A percentile compares a stretch with the other conserved stretches of the same genome.
Conservation (phyloP, 2,797 vertebrate species). For the Hyperoplus lanceolatus region DNA sequence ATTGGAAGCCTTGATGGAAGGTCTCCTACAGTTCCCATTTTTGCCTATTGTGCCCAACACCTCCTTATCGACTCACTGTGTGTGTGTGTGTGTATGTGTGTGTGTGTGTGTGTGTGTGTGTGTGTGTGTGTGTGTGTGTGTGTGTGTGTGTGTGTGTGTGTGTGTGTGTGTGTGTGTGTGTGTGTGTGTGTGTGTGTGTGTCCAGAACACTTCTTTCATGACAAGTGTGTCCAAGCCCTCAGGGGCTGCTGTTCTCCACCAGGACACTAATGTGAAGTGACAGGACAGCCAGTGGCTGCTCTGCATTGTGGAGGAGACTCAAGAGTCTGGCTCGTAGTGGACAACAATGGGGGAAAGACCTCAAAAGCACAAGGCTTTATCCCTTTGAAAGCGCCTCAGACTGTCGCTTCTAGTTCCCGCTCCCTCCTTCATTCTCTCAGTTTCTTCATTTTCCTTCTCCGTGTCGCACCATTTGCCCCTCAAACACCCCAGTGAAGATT, state of each 20-base stretch:
- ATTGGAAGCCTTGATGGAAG: conserved; percentile 64
- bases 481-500: conserved; percentile 33
- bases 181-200: conserved; percentile 43
- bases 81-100: conserved; percentile 33
- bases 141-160: conserved; percentile 33
- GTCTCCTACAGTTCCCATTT: conserved; percentile 64
- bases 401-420: conserved; percentile 44
- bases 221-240: conserved; percentile 72
- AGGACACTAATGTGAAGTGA: conserved; percentile 83
- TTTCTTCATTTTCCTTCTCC: conserved; percentile 29
- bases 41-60: conserved; percentile 53
- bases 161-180: conserved; percentile 26
- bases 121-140: conserved; percentile 38
- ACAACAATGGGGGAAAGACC: conserved; percentile 76
- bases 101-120: conserved; percentile 45
- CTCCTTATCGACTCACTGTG: conserved; percentile 56
- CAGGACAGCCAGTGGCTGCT: conserved; percentile 79
- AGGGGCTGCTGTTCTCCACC: conserved; percentile 66
- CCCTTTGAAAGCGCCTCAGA: conserved; percentile 47
- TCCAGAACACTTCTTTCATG: conserved; percentile 67
- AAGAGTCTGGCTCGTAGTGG: conserved; percentile 72
- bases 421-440: conserved; percentile 31
- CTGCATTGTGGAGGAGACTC: conserved; percentile 79
- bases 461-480: conserved; percentile 39
- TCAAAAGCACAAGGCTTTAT: conserved; percentile 69